A percentile compares a stretch with the other conserved stretches of the same genome.
Evolutionary conservation across 2,113 vertebrate genomes (phyloP).

Genomic region (Colistium nudipinnis): DNA sequence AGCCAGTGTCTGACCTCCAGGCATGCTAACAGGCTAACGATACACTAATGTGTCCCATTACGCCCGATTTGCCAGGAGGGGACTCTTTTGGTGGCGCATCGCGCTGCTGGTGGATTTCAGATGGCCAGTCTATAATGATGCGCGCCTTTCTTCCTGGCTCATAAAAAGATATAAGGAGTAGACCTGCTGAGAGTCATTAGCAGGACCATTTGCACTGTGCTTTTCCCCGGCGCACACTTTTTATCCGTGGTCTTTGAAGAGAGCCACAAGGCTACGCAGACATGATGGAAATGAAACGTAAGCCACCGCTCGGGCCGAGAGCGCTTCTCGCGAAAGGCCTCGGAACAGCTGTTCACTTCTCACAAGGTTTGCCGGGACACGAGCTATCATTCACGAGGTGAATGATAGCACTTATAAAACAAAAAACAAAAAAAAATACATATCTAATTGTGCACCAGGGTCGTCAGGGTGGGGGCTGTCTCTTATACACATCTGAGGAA

Average conservation of each 20-base stretch:
- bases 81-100: constrained; percentile 81
- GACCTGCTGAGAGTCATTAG: constrained; percentile 84
- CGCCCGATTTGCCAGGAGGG: constrained; percentile 78
- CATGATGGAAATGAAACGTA: constrained; percentile 63
- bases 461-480: constrained; percentile 26
- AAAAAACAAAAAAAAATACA: constrained; percentile 28
- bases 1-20: constrained; percentile 75
- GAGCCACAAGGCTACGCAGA: constrained; percentile 61
- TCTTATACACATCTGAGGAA: no score
- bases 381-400: constrained; percentile 11
- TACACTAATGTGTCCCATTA: constrained; percentile 85
- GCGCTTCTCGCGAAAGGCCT: constrained; percentile 41
- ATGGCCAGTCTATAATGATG: constrained; percentile 79
- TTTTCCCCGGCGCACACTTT: constrained; percentile 77
- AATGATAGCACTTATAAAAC: background rate
- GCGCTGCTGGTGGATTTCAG: constrained; percentile 75
- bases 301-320: constrained; percentile 43
- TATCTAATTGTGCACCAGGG: constrained; percentile 26
- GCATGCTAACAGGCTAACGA: constrained; percentile 81
- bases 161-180: constrained; percentile 78
- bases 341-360: constrained; percentile 49
- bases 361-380: constrained; percentile 29
- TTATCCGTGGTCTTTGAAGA: constrained; percentile 71
- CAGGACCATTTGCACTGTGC: constrained; percentile 76
- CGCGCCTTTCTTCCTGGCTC: constrained; percentile 77